Evolutionary conservation across 2,797 vertebrate genomes (phyloP).

Genomic region (Silurus aristotelis): DNA sequence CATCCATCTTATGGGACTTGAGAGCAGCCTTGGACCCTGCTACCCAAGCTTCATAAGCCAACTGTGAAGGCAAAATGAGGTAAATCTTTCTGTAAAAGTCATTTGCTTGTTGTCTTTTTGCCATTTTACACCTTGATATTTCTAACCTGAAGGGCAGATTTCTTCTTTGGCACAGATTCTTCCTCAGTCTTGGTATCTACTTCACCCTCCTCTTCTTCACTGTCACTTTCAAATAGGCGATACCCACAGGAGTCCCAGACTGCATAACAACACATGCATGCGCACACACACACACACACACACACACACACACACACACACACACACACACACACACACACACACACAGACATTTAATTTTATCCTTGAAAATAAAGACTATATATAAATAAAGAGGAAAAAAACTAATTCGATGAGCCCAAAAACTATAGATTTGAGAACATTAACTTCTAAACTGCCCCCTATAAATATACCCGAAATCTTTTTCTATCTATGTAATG

Average conservation of each 20-base stretch:
- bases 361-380: too few species aligned
- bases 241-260: slow-evolving; percentile 71
- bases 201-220: slow-evolving; percentile 75
- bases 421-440: background rate
- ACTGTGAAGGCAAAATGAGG: slow-evolving; percentile 57
- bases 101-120: background rate
- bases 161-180: slow-evolving; percentile 67
- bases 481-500: too few species aligned
- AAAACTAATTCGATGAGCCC: background rate
- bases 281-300: background rate
- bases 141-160: slow-evolving; percentile 76
- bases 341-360: background rate
- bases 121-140: slow-evolving; percentile 16
- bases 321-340: too few species aligned
- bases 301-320: too few species aligned
- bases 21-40: slow-evolving; percentile 74
- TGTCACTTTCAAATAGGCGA: slow-evolving; percentile 76
- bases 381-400: background rate
- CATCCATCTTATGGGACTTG: slow-evolving; percentile 71
- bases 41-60: slow-evolving; percentile 77
- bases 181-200: slow-evolving; percentile 63
- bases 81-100: background rate
- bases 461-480: background rate
- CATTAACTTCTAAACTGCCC: background rate
- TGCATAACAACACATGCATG: slow-evolving; percentile 41